Conservation (phyloP, 35 echinoderm and acorn worm genomes). For the Apostichopus japonicus region DNA sequence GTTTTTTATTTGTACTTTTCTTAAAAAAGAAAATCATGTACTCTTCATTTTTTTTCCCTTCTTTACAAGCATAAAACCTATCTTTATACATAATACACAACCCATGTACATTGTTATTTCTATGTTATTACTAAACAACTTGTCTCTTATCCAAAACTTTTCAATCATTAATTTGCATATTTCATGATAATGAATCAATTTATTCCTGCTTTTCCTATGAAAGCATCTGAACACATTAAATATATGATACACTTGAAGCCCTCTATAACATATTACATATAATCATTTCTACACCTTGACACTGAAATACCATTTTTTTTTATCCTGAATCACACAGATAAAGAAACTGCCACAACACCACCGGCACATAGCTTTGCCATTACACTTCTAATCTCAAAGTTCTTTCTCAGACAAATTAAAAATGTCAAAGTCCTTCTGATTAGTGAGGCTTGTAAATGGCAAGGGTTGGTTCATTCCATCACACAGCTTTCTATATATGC, state of each 20-base stretch:
- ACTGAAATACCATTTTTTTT: too few relatives aligned
- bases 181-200: constrained; percentile 3
- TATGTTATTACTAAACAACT: constrained; percentile 24
- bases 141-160: background rate
- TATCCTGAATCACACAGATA: too few relatives aligned
- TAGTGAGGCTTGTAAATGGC: too few relatives aligned
- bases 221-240: background rate
- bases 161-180: constrained; percentile 15
- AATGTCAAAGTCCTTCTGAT: too few relatives aligned
- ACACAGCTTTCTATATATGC: too few relatives aligned
- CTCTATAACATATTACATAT: background rate
- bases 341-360: too few relatives aligned
- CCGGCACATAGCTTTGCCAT: too few relatives aligned
- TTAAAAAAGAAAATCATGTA: constrained; percentile 27
- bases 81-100: constrained; percentile 54
- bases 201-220: background rate
- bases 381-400: too few relatives aligned
- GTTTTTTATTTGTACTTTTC: constrained; percentile 37
- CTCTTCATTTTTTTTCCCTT: constrained; percentile 15
- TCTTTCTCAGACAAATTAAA: too few relatives aligned
- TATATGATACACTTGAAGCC: background rate
- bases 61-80: constrained; percentile 55
- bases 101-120: constrained; percentile 23
- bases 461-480: too few relatives aligned
- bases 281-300: background rate